A percentile compares a stretch with the other conserved stretches of the same genome.
Evolutionary conservation across 1,140 invertebrate species (phyloP).

Genomic region (Drosophila biarmipes): DNA sequence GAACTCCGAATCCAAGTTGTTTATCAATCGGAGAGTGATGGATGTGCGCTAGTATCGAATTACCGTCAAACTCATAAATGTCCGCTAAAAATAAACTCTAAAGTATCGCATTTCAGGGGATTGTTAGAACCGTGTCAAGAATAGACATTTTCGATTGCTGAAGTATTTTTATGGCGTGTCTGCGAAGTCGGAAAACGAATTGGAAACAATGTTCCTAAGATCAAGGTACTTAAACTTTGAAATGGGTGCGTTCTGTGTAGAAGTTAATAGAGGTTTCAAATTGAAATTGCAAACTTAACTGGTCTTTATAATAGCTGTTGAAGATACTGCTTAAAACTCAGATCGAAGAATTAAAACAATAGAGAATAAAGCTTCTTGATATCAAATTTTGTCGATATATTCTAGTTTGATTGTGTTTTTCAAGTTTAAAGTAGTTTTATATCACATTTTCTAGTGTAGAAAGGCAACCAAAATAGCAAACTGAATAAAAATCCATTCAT

Average conservation of each 20-base stretch:
- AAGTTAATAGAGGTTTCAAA: neutral
- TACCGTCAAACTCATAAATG: constrained; percentile 30
- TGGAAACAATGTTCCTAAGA: constrained; percentile 6
- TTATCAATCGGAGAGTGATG: constrained; percentile 21
- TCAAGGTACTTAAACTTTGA: constrained; percentile 2
- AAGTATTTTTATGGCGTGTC: constrained; percentile 6
- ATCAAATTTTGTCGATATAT: too few species aligned
- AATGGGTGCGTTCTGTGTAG: too few species aligned
- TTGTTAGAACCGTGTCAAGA: constrained; percentile 30
- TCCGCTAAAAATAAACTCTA: constrained; percentile 35
- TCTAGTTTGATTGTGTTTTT: too few species aligned
- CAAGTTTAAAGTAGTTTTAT: too few species aligned
- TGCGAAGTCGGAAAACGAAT: constrained; percentile 23
- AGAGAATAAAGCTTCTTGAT: too few species aligned
- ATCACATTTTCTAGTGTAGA: too few species aligned
- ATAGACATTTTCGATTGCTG: constrained; percentile 29
- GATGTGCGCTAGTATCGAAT: constrained; percentile 38
- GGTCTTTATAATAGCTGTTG: too few species aligned
- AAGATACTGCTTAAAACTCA: too few species aligned
- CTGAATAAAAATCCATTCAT: too few species aligned
- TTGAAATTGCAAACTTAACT: neutral
- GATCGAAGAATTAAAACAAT: too few species aligned
- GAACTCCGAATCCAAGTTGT: constrained; percentile 30
- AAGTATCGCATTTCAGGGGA: constrained; percentile 36
- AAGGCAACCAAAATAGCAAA: too few species aligned